phyloP scores from a whole-genome alignment of 2,888 invertebrate genomes.

The Ommatoiulus sabulosus region DNA sequence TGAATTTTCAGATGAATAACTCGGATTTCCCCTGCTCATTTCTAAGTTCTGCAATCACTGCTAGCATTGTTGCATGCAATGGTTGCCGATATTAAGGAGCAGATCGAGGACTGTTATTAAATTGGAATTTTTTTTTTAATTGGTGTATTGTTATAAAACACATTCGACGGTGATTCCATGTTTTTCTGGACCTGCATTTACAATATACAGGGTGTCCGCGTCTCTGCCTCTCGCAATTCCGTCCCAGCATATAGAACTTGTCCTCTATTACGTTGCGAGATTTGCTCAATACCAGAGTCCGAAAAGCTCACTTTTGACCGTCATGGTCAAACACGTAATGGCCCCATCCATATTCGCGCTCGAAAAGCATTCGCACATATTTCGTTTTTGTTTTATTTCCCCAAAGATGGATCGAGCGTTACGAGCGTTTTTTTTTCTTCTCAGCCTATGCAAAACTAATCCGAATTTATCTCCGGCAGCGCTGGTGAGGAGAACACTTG shows the following conservation, averaged over 20 bases:
- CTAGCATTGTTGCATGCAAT: no score
- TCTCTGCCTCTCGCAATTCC: neutral
- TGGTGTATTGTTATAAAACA: no score
- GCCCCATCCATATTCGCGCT: neutral
- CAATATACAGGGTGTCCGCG: no score
- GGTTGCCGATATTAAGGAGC: no score
- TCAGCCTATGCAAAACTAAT: conserved; percentile 51
- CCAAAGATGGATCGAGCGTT: conserved; percentile 8
- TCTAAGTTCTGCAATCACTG: no score
- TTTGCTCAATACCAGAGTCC: neutral
- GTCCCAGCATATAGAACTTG: neutral
- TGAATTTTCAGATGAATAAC: no score
- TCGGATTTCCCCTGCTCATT: no score
- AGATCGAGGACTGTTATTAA: no score
- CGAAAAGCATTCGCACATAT: neutral
- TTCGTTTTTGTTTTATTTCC: conserved; percentile 47
- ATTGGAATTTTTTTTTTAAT: no score
- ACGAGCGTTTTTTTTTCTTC: neutral
- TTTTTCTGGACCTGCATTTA: no score
- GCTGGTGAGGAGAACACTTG: conserved; percentile 45
- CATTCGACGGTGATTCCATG: no score
- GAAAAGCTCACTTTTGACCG: no score
- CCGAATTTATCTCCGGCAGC: conserved; percentile 37
- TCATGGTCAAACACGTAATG: neutral
- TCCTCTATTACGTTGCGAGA: neutral